These are phyloP conservation scores for Alauda arvensis DNA, from an alignment of 2,797 vertebrate genomes.

Conservation along the genomic window DNA sequence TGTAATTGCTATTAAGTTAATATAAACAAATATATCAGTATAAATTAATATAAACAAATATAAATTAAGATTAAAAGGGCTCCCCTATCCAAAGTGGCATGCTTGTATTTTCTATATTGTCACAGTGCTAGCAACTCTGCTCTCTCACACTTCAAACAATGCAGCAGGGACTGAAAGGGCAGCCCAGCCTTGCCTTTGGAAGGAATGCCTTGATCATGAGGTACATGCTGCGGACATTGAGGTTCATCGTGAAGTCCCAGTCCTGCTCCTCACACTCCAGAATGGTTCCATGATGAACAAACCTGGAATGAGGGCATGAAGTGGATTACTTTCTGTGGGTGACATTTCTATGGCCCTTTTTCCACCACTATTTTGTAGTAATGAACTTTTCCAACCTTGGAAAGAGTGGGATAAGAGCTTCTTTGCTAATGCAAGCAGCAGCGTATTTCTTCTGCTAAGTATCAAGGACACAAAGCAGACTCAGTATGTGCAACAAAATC, in stretches of 20 bases:
- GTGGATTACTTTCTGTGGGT: not conserved
- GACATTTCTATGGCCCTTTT: not conserved
- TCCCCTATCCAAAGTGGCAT: not conserved
- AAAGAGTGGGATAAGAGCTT: not conserved
- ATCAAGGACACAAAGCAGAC: not conserved
- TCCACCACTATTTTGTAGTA: not conserved
- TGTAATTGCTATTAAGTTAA: no score
- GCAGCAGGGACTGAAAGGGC: not conserved
- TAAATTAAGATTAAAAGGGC: not conserved
- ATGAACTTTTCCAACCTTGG: not conserved
- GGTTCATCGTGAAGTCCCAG: conserved; percentile 93
- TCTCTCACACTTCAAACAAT: not conserved
- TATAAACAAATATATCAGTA: no score
- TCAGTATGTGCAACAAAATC: not conserved
- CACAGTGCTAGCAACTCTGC: not conserved
- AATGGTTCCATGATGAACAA: conserved; percentile 91
- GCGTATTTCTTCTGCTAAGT: not conserved
- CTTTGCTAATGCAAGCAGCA: not conserved
- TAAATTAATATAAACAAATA: no score
- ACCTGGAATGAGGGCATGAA: conserved; percentile 65
- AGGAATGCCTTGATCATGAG: conserved; percentile 91
- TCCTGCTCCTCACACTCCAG: conserved; percentile 89
- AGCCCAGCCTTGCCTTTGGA: conserved; percentile 79
- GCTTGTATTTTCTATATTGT: not conserved
- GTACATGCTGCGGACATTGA: conserved; percentile 94